These are phyloP conservation scores for Phoenoteleia sp. DNA, from an alignment of 2,888 invertebrate genomes.

Conservation along the genomic window DNA sequence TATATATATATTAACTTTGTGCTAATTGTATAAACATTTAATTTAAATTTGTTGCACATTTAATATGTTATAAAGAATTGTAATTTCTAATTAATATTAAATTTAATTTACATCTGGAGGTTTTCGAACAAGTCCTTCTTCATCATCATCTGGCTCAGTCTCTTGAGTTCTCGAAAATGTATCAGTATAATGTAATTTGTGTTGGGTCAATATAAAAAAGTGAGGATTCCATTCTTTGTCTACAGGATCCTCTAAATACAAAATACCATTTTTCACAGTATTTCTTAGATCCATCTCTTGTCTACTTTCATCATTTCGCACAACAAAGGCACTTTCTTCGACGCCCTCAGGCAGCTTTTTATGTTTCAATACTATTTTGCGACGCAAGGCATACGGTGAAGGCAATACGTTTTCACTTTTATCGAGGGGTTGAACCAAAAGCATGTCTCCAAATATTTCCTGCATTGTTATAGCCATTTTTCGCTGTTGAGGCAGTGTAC, in stretches of 20 bases:
- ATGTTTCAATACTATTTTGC: constrained; percentile 95
- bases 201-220: constrained; percentile 96
- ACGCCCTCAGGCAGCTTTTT: constrained; percentile 97
- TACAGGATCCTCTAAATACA: constrained; percentile 96
- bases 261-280: constrained; percentile 95
- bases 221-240: constrained; percentile 97
- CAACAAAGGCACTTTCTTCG: constrained; percentile 90
- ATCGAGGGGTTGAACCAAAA: constrained; percentile 92
- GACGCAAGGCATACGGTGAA: constrained; percentile 93
- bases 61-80: background rate
- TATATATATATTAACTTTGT: no score
- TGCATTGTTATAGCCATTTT: constrained; percentile 95
- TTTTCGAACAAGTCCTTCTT: constrained; percentile 83
- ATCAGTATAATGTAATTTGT: constrained; percentile 96
- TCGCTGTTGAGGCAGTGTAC: constrained; percentile 95
- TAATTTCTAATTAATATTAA: background rate
- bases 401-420: constrained; percentile 93
- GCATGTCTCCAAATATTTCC: constrained; percentile 95
- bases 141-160: constrained; percentile 87
- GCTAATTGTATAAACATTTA: no score
- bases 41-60: no score
- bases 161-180: constrained; percentile 87
- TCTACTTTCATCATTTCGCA: constrained; percentile 89
- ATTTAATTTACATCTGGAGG: constrained; percentile 80
- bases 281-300: constrained; percentile 93